Evolutionary conservation across 1,140 invertebrate genomes (phyloP).

Genomic region (Tetramorium alpestre): DNA sequence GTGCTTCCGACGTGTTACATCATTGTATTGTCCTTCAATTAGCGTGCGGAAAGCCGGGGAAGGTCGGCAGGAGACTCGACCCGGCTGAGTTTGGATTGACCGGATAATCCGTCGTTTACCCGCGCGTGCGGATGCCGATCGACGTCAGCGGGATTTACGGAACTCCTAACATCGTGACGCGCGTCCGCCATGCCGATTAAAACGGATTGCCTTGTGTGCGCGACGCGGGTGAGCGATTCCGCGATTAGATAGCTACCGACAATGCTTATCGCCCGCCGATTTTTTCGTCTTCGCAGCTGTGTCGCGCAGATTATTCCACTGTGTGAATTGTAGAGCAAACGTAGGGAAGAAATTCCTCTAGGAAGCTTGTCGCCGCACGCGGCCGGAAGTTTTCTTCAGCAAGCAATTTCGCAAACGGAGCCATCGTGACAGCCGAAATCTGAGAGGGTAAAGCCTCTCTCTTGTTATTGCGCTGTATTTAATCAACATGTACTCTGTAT

Average conservation of each 20-base stretch:
- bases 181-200: constrained; percentile 22
- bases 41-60: no score
- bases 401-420: not conserved
- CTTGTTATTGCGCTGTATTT: not conserved
- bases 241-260: constrained; percentile 41
- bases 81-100: not conserved
- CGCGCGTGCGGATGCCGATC: not conserved
- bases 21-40: not conserved
- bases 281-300: constrained; percentile 11
- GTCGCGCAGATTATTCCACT: constrained; percentile 41
- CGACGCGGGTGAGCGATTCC: constrained; percentile 16
- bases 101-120: not conserved
- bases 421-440: not conserved
- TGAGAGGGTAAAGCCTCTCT: no score
- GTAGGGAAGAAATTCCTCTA: not conserved
- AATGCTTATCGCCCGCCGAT: constrained; percentile 38
- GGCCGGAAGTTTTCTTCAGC: not conserved
- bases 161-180: not conserved
- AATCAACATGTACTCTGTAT: not conserved
- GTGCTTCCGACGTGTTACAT: not conserved
- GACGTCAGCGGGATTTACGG: not conserved
- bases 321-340: not conserved
- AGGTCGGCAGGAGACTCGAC: not conserved
- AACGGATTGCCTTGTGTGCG: not conserved
- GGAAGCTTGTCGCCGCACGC: not conserved